A percentile compares a stretch with the other conserved stretches of the same genome.
Conservation (phyloP, 2,113 vertebrate genomes). For the Datnioides undecimradiatus region DNA sequence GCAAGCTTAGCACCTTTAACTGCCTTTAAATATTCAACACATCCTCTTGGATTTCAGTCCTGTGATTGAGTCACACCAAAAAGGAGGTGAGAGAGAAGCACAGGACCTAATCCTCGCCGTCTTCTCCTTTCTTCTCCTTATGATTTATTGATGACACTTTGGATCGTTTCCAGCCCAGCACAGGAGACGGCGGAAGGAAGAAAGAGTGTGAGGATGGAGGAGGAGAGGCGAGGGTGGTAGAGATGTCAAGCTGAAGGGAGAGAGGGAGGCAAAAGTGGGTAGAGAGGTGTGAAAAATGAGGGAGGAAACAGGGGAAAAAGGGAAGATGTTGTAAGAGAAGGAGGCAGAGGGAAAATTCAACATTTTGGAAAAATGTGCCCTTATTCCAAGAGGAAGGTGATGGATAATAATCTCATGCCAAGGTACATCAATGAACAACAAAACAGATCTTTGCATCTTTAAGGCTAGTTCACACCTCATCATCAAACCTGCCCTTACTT, state of each 20-base stretch:
- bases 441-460: not conserved
- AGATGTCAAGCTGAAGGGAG: constrained; percentile 4
- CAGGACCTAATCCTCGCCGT: constrained; percentile 19
- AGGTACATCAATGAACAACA: not conserved
- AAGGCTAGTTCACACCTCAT: too few species aligned
- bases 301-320: not conserved
- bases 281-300: not conserved
- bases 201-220: not conserved
- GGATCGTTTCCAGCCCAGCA: constrained; percentile 52
- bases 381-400: not conserved
- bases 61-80: constrained; percentile 31
- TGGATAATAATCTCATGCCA: not conserved
- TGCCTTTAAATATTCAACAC: constrained; percentile 54
- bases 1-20: constrained; percentile 38
- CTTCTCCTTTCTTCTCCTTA: constrained; percentile 43
- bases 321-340: not conserved
- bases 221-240: not conserved
- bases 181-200: constrained; percentile 9
- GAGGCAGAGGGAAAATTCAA: not conserved
- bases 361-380: not conserved
- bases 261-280: not conserved
- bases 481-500: too few species aligned
- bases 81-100: constrained; percentile 35
- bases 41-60: constrained; percentile 43
- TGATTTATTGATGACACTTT: constrained; percentile 73